Percentiles rank a stretch among this genome's conserved stretches.
phyloP scores from a whole-genome alignment of 2,888 invertebrate genomes.

The Endomychus coccineus region DNA sequence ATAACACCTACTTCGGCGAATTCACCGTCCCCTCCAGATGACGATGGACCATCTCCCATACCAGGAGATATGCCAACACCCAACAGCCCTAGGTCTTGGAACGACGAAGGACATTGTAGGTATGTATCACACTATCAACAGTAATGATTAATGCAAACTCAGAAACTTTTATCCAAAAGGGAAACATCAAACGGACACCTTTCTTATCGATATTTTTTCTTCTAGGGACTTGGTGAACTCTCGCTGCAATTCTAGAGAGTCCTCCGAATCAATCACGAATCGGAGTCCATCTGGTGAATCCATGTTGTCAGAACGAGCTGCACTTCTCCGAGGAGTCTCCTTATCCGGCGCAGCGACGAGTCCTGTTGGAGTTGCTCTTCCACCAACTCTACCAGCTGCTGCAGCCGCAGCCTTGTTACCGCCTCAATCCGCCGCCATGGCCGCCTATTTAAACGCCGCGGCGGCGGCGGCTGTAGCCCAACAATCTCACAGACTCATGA shows the following conservation, averaged over 20 bases:
- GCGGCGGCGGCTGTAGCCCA: slow-evolving; percentile 56
- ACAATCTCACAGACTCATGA: slow-evolving; percentile 65
- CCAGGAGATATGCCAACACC: slow-evolving; percentile 39
- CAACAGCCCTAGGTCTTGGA: slow-evolving; percentile 36
- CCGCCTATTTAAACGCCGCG: slow-evolving; percentile 69
- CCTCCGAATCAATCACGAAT: slow-evolving; percentile 57
- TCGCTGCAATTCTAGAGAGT: slow-evolving; percentile 75
- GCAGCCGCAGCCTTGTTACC: slow-evolving; percentile 60
- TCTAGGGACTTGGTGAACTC: slow-evolving; percentile 70
- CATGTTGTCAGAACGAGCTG: slow-evolving; percentile 59
- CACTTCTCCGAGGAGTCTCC: slow-evolving; percentile 45
- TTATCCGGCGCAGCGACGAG: slow-evolving; percentile 54
- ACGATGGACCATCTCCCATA: slow-evolving; percentile 38
- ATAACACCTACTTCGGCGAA: slow-evolving; percentile 42
- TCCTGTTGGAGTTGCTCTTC: slow-evolving; percentile 58
- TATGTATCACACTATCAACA: no score
- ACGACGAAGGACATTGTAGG: slow-evolving; percentile 35
- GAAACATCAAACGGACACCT: no score
- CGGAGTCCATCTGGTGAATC: slow-evolving; percentile 71
- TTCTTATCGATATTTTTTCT: slow-evolving; percentile 44
- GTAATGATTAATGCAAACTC: no score
- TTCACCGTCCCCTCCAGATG: slow-evolving; percentile 39
- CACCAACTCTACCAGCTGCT: slow-evolving; percentile 61
- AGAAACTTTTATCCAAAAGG: no score
- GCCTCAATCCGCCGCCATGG: slow-evolving; percentile 75